Percentiles rank a stretch among this genome's conserved stretches.
These are phyloP conservation scores for Harpegnathos saltator DNA, from an alignment of 1,140 invertebrate species.

Conservation along the genomic window DNA sequence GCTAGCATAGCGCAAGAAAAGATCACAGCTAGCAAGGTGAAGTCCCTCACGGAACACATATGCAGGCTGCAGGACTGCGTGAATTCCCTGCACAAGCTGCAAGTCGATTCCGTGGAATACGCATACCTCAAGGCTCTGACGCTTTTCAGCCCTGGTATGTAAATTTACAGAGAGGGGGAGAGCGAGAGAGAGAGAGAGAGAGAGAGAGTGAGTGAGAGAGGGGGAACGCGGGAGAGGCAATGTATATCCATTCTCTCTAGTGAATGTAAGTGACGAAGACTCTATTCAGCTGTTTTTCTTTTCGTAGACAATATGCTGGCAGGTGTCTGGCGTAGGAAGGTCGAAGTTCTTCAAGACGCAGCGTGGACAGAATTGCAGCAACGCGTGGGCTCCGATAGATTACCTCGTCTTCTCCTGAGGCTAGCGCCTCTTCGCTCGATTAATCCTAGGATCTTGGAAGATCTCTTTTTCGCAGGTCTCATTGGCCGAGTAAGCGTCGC, in stretches of 20 bases:
- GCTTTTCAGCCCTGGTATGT: slow-evolving; percentile 90
- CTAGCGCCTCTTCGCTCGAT: slow-evolving; percentile 93
- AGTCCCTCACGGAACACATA: slow-evolving; percentile 93
- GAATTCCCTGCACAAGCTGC: slow-evolving; percentile 90
- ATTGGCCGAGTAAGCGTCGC: slow-evolving; percentile 97
- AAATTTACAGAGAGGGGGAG: neutral
- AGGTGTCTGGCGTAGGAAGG: slow-evolving; percentile 83
- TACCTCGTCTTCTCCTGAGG: slow-evolving; percentile 90
- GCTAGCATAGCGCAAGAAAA: slow-evolving; percentile 90
- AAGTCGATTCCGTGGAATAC: slow-evolving; percentile 94
- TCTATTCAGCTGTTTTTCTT: slow-evolving; percentile 51
- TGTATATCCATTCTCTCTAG: neutral
- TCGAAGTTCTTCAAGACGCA: slow-evolving; percentile 91
- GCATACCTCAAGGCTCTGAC: slow-evolving; percentile 96
- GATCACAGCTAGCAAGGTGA: slow-evolving; percentile 90
- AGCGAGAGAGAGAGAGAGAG: too few species aligned
- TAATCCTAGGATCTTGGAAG: slow-evolving; percentile 93
- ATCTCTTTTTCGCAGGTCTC: slow-evolving; percentile 96
- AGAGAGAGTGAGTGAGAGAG: too few species aligned
- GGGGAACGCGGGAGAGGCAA: neutral
- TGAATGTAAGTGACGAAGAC: neutral
- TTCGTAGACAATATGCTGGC: slow-evolving; percentile 83
- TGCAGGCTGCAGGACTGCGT: slow-evolving; percentile 94
- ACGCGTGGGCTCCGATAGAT: slow-evolving; percentile 88
- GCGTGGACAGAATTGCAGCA: slow-evolving; percentile 90